Evolutionary conservation across 2,113 vertebrate species (phyloP).

Genomic region (Rattus norvegicus): DNA sequence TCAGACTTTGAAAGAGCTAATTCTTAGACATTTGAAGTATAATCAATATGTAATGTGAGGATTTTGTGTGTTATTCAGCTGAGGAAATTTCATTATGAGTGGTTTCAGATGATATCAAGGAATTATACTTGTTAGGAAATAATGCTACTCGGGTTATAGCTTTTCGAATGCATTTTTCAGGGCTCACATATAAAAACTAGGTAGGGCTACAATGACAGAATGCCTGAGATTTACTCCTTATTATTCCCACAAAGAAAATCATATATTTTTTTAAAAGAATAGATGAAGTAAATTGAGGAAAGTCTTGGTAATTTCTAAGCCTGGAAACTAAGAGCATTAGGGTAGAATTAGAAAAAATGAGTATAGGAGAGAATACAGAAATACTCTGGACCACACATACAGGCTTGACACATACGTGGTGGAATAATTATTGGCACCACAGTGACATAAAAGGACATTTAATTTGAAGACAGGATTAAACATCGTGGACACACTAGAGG

Average conservation of each 20-base stretch:
- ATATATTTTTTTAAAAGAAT: not conserved
- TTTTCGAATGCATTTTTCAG: slow-evolving; percentile 48
- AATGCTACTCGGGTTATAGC: slow-evolving; percentile 11
- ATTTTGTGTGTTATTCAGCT: slow-evolving; percentile 52
- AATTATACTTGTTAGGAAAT: slow-evolving; percentile 53
- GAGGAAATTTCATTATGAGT: slow-evolving; percentile 64
- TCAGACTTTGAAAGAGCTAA: slow-evolving; percentile 63
- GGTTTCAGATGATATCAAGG: slow-evolving; percentile 57
- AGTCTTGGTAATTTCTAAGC: not conserved
- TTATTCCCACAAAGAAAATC: slow-evolving; percentile 26
- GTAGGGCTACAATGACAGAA: not conserved
- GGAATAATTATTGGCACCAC: not conserved
- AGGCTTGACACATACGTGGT: not conserved
- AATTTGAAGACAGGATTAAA: slow-evolving; percentile 16
- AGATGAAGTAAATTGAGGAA: slow-evolving; percentile 48
- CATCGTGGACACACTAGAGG: not conserved
- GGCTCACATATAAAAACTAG: slow-evolving; percentile 28
- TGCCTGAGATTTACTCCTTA: not conserved
- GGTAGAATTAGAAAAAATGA: not conserved
- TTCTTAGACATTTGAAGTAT: slow-evolving; percentile 59
- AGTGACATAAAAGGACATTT: not conserved
- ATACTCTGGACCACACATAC: not conserved
- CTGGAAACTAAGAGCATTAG: not conserved
- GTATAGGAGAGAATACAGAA: not conserved
- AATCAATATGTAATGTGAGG: slow-evolving; percentile 49